A percentile compares a stretch with the other conserved stretches of the same genome.
phyloP scores from a whole-genome alignment of 2,888 invertebrate species.

The Polydrusus pterygomalis region DNA sequence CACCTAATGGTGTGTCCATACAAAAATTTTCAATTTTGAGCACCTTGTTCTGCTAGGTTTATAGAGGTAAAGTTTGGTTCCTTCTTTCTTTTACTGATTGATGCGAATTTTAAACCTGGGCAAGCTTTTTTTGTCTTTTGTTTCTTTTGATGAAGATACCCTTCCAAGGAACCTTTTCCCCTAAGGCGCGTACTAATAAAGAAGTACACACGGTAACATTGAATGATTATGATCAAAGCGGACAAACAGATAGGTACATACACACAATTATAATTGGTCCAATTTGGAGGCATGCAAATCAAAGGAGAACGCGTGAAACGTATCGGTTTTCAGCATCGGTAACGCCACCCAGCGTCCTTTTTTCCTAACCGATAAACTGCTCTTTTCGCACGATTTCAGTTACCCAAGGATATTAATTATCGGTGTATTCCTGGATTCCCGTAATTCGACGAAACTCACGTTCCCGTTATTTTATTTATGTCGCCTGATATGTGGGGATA shows the following conservation, averaged over 20 bases:
- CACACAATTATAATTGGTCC: constrained; percentile 8
- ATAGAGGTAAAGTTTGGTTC: too few species aligned
- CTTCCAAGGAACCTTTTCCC: too few species aligned
- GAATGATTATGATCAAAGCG: constrained; percentile 5
- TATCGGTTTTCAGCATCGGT: constrained; percentile 8
- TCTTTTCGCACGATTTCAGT: constrained; percentile 58
- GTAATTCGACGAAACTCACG: constrained; percentile 23
- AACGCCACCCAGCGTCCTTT: not conserved
- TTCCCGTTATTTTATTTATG: too few species aligned
- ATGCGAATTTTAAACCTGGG: too few species aligned
- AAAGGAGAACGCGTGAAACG: not conserved
- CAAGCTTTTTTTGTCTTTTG: too few species aligned
- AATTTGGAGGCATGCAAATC: constrained; percentile 16
- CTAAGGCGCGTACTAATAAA: too few species aligned
- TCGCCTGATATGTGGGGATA: too few species aligned
- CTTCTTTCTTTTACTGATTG: too few species aligned
- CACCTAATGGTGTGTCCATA: too few species aligned
- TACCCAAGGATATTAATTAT: constrained; percentile 66
- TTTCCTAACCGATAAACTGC: not conserved
- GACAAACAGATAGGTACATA: constrained; percentile 11
- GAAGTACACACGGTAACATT: not conserved
- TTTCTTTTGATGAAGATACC: too few species aligned
- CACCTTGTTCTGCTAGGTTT: too few species aligned
- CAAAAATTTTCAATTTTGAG: too few species aligned
- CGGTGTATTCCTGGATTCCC: constrained; percentile 56